Evolutionary conservation across 2,797 vertebrate species (phyloP).

Genomic region (Mionectes olivaceus): DNA sequence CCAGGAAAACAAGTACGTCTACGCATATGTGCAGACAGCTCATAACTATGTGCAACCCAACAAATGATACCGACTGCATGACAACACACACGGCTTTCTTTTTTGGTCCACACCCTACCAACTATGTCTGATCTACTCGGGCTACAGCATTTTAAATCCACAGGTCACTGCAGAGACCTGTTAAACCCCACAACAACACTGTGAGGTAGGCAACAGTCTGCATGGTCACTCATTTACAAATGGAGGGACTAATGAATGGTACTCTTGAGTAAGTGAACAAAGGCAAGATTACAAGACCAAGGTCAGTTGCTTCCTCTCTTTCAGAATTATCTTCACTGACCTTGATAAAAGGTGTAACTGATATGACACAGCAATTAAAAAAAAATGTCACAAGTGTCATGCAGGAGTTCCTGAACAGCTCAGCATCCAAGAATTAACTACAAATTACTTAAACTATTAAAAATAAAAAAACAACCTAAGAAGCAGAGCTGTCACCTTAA

Average conservation of each 20-base stretch:
- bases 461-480: not conserved
- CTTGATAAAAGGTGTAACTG: not conserved
- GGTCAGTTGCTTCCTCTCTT: not conserved
- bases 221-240: not conserved
- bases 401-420: constrained; percentile 39
- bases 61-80: not conserved
- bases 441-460: not conserved
- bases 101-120: not conserved
- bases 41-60: not conserved
- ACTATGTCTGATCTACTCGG: not conserved
- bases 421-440: constrained; percentile 10
- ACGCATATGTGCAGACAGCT: not conserved
- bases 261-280: not conserved
- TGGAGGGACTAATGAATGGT: not conserved
- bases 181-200: constrained; percentile 1
- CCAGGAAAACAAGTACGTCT: not conserved
- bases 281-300: not conserved
- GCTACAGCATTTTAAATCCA: not conserved
- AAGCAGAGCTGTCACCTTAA: constrained; percentile 43
- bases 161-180: not conserved
- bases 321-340: not conserved
- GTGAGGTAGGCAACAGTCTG: constrained; percentile 7
- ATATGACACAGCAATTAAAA: constrained; percentile 24
- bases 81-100: not conserved
- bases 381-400: constrained; percentile 38